Percentiles rank a stretch among this genome's conserved stretches.
These are phyloP conservation scores for Pachyramphus minor DNA, from an alignment of 2,113 vertebrate genomes.

Conservation along the genomic window DNA sequence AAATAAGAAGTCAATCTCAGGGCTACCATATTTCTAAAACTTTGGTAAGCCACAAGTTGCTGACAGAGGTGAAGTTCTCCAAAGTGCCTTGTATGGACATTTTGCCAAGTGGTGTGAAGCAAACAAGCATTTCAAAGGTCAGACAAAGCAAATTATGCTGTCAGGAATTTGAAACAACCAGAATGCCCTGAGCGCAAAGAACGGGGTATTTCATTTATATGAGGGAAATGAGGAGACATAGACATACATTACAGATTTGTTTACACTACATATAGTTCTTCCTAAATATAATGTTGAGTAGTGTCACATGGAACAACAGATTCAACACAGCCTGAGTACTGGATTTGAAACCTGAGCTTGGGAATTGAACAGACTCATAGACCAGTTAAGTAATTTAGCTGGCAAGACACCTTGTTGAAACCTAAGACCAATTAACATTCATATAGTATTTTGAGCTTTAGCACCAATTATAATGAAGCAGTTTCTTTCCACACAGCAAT, in stretches of 20 bases:
- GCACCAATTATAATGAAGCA: neutral
- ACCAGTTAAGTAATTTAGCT: neutral
- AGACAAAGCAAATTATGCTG: neutral
- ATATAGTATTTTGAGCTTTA: neutral
- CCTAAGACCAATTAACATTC: neutral
- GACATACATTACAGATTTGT: neutral
- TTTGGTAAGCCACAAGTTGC: neutral
- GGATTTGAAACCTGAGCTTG: neutral
- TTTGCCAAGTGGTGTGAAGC: neutral
- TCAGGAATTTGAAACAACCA: neutral
- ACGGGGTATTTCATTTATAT: neutral
- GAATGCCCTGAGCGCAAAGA: neutral
- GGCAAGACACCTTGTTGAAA: neutral
- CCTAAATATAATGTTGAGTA: neutral
- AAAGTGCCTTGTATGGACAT: neutral
- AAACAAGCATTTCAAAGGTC: neutral
- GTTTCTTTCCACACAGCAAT: neutral
- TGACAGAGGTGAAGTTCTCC: neutral
- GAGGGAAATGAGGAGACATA: neutral
- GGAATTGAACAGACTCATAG: neutral
- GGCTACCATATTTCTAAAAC: conserved; percentile 1
- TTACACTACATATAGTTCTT: neutral
- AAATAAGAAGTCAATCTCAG: neutral
- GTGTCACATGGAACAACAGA: neutral
- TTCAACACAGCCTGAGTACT: neutral